Evolutionary conservation across 37 sponge, comb jelly and placozoan species (phyloP).

Genomic region (Theonella swinhoei): DNA sequence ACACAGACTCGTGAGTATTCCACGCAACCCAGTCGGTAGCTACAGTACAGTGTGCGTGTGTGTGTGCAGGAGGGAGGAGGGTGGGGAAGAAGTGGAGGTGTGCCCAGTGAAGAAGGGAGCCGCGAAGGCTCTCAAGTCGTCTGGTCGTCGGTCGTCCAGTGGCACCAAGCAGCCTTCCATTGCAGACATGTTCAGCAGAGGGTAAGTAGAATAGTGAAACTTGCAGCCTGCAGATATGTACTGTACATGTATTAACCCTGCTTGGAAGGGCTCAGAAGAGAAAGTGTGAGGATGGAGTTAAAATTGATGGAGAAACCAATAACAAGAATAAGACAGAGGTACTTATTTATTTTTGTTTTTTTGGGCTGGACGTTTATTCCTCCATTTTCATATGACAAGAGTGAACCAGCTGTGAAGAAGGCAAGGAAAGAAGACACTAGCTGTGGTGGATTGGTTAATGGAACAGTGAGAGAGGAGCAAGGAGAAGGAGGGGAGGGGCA

Average conservation of each 20-base stretch:
- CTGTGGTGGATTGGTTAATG: neutral
- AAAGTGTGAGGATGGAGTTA: neutral
- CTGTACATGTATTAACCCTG: too few species aligned
- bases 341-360: too few species aligned
- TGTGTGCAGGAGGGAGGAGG: slow-evolving; percentile 8
- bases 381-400: too few species aligned
- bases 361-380: too few species aligned
- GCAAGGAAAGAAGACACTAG: neutral
- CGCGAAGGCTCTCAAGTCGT: neutral
- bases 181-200: neutral
- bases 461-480: neutral
- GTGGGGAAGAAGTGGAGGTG: neutral
- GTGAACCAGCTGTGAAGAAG: neutral
- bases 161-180: neutral
- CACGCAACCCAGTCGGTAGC: neutral
- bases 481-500: neutral
- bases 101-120: neutral
- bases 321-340: too few species aligned
- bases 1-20: neutral
- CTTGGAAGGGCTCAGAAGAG: too few species aligned
- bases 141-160: neutral
- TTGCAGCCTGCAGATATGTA: too few species aligned
- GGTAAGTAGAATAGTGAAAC: too few species aligned
- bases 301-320: neutral
- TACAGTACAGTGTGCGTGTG: neutral